Percentiles rank a stretch among this genome's conserved stretches.
These are phyloP conservation scores for Mesocentrotus franciscanus DNA, from an alignment of 53 echinoderm and acorn worm species.

Conservation along the genomic window DNA sequence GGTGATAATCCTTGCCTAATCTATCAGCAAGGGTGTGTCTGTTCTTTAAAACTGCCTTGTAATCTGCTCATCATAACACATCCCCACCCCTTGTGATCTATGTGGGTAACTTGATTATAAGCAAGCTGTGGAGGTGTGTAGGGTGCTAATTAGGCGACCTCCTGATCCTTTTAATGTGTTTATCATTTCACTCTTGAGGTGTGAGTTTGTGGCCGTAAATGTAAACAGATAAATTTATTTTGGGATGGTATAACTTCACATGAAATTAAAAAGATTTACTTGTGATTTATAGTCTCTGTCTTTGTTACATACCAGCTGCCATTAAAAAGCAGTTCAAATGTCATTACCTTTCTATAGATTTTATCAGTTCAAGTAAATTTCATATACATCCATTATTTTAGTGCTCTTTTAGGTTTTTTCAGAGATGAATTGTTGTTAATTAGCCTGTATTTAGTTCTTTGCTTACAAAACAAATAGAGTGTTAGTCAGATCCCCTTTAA, in stretches of 20 bases:
- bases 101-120: slow-evolving; percentile 47
- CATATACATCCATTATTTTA: too few relatives aligned
- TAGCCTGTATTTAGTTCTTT: too few relatives aligned
- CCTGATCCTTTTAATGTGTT: background rate
- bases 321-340: background rate
- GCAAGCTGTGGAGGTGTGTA: background rate
- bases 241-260: background rate
- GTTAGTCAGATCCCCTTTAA: too few relatives aligned
- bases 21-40: slow-evolving; percentile 34
- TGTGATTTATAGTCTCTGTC: too few relatives aligned
- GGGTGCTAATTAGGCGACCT: slow-evolving; percentile 4
- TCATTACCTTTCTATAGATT: too few relatives aligned
- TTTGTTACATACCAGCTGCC: background rate
- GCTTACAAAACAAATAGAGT: too few relatives aligned
- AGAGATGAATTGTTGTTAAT: too few relatives aligned
- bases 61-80: background rate
- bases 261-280: background rate
- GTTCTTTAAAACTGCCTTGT: slow-evolving; percentile 6
- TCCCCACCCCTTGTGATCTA: slow-evolving; percentile 39
- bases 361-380: too few relatives aligned
- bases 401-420: too few relatives aligned
- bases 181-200: background rate
- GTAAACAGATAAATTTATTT: background rate
- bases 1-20: slow-evolving; percentile 34
- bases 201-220: background rate